Evolutionary conservation across 2,888 invertebrate genomes (phyloP).

Genomic region (Aporophyla lueneburgensis): DNA sequence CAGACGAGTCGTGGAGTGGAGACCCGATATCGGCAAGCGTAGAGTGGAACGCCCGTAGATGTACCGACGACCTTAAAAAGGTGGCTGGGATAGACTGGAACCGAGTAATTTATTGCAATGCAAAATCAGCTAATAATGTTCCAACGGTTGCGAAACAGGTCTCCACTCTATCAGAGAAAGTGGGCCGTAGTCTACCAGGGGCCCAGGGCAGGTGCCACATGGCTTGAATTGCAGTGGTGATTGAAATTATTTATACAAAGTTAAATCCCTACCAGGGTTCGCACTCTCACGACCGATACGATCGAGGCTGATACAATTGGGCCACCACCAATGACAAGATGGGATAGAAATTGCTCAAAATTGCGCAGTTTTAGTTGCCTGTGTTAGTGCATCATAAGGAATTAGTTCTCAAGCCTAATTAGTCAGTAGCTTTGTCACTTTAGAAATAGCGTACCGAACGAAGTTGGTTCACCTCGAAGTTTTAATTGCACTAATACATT

Average conservation of each 20-base stretch:
- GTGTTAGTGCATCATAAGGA: neutral
- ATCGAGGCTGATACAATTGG: too few species aligned
- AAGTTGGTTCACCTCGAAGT: conserved; percentile 23
- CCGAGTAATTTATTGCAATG: neutral
- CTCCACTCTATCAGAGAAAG: too few species aligned
- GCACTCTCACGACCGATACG: too few species aligned
- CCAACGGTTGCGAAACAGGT: too few species aligned
- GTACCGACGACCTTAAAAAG: neutral
- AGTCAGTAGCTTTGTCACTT: conserved; percentile 41
- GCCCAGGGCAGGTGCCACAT: too few species aligned
- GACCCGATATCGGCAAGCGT: neutral
- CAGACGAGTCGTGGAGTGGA: neutral
- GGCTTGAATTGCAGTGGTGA: too few species aligned
- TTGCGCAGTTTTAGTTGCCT: neutral
- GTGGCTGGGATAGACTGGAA: neutral
- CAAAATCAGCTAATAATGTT: neutral
- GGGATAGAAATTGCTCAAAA: neutral
- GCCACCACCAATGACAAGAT: neutral
- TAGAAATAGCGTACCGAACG: conserved; percentile 34
- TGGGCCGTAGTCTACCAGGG: too few species aligned
- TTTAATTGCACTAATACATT: conserved; percentile 36
- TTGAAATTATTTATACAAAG: too few species aligned
- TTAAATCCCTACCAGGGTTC: too few species aligned
- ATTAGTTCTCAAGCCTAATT: conserved; percentile 41
- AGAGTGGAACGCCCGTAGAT: neutral